Conservation (phyloP, 2,888 invertebrate genomes). For the Drosophila eohydei region DNA sequence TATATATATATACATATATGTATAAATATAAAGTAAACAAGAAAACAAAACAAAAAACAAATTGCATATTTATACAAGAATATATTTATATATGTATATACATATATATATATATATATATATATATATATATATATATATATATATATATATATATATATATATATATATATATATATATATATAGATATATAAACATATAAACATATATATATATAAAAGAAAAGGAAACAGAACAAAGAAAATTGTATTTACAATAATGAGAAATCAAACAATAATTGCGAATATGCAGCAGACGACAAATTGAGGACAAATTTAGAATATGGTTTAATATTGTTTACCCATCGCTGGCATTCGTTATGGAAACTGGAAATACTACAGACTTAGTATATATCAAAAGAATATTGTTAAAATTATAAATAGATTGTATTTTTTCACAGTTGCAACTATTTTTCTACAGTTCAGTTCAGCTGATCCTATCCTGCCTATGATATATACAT, state of each 20-base stretch:
- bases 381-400: constrained; percentile 13
- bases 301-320: constrained; percentile 27
- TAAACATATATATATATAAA: constrained; percentile 47
- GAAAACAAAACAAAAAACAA: constrained; percentile 19
- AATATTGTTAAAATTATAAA: constrained; percentile 21
- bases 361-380: constrained; percentile 14
- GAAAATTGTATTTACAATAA: constrained; percentile 69
- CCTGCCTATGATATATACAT: constrained; percentile 20
- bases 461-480: constrained; percentile 27
- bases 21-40: constrained; percentile 51
- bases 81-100: constrained; percentile 61
- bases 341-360: constrained; percentile 20
- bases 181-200: constrained; percentile 59
- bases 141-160: constrained; percentile 58
- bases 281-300: constrained; percentile 39
- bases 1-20: constrained; percentile 48
- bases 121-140: constrained; percentile 58
- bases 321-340: constrained; percentile 15
- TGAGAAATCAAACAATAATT: constrained; percentile 48
- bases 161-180: constrained; percentile 51
- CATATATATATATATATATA: constrained; percentile 59
- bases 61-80: constrained; percentile 74
- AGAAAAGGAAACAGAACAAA: constrained; percentile 47
- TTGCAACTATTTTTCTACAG: constrained; percentile 26
- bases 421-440: constrained; percentile 11